These are phyloP conservation scores for Sympetrum striolatum DNA, from an alignment of 2,888 invertebrate species.

Conservation along the genomic window DNA sequence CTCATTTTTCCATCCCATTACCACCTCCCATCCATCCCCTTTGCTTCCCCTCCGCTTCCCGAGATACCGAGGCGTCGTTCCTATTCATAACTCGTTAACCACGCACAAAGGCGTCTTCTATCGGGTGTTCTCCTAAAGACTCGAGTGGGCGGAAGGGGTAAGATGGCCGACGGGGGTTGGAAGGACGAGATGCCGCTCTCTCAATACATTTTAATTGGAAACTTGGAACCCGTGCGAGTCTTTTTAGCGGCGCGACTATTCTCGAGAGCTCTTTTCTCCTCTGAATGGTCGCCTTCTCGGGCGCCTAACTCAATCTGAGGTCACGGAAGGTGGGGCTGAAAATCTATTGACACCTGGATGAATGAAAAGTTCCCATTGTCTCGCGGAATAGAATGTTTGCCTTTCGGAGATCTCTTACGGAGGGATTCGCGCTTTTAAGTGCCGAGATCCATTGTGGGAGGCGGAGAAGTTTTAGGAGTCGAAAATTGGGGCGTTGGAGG, in stretches of 20 bases:
- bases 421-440: too few species aligned
- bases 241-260: constrained; percentile 4
- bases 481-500: too few species aligned
- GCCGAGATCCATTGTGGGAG: too few species aligned
- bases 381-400: neutral
- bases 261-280: neutral
- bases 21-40: neutral
- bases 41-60: neutral
- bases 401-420: too few species aligned
- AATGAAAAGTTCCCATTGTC: neutral
- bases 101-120: constrained; percentile 17
- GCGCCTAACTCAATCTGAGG: neutral
- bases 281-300: neutral
- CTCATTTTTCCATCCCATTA: neutral
- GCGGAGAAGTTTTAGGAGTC: too few species aligned
- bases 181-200: neutral
- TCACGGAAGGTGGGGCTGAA: neutral
- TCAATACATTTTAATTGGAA: constrained; percentile 40
- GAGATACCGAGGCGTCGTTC: neutral
- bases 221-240: constrained; percentile 19
- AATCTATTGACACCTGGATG: neutral
- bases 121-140: neutral
- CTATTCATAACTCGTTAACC: constrained; percentile 29
- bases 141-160: neutral
- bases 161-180: neutral